Conservation (phyloP, 2,113 vertebrate species). For the Petroica traversi region DNA sequence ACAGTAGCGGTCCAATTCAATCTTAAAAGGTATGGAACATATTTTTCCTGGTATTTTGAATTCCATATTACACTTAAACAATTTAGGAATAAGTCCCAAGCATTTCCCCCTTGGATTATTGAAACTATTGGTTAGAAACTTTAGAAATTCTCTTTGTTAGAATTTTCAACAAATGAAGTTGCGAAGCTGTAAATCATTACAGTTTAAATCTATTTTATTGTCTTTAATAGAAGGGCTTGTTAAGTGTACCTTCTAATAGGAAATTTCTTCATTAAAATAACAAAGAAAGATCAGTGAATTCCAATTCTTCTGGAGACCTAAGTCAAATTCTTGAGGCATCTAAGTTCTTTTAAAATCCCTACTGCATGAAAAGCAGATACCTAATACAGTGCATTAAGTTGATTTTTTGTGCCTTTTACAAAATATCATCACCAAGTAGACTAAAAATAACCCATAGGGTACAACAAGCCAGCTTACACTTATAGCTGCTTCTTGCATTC, state of each 20-base stretch:
- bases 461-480: neutral
- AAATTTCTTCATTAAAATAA: neutral
- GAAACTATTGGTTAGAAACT: neutral
- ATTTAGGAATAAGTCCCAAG: neutral
- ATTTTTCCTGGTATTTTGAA: neutral
- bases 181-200: neutral
- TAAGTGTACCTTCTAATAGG: neutral
- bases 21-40: neutral
- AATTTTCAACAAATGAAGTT: neutral
- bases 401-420: neutral
- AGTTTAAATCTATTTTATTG: neutral
- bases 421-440: neutral
- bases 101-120: neutral
- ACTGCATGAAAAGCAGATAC: neutral
- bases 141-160: neutral
- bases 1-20: neutral
- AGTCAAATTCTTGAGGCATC: neutral
- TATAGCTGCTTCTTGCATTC: neutral
- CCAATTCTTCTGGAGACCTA: neutral
- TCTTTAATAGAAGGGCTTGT: neutral
- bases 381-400: neutral
- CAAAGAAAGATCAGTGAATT: neutral
- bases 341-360: neutral
- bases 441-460: accelerated
- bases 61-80: neutral